Base-by-base conservation (phyloP, 30 jellyfish, hydroid and myxozoan genomes). In the Hydra vulgaris region DNA sequence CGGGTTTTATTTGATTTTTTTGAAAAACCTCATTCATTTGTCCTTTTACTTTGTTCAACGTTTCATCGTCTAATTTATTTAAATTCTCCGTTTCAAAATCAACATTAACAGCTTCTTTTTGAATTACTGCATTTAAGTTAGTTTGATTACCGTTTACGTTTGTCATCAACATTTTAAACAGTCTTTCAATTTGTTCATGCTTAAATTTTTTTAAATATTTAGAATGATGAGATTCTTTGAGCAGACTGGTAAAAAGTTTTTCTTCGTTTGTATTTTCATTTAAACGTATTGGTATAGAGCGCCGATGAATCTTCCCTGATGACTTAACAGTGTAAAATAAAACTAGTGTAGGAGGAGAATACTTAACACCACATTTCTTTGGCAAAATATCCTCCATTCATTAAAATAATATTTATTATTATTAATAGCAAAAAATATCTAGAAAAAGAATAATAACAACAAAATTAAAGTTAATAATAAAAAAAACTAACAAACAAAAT, bases 261-360 rank as follows among this genome's bases (percentile, higher is more conserved):
- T 26, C 82, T 15, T 26, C 18, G 18, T 19, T 23, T 15, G 18
- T 22, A 19, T 19, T 40, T 23, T 83, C 94, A 25, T 83, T 79
- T n/a, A 81, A 18, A 53, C 95, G 79, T 53, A 89, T 73, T 23
- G 97, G 97, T 52, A 89, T 89, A 18, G 97, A 89, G 53, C 97
- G 74, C 26, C 97, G 70, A 61, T 89, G 97, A 22, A 89, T 23
- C 85, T 89, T 89, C 12, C 95, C 97, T 72, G 71, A 19, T 61
- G 67, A 54, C 7, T 77, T 84, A 1, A 85, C 68, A 24, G 68
- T 78, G 73, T 89, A 89, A 81, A 84, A 85, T 52, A 89, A 75
- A 0, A 82, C 80, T 23, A 89, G 66, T 1, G 95, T 89, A 8
- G 97, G 95, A 5, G 97, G 97, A 20, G 81, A 89, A 26, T 66